phyloP scores from a whole-genome alignment of 2,113 vertebrate species.

The Grammatotria lemairii region DNA sequence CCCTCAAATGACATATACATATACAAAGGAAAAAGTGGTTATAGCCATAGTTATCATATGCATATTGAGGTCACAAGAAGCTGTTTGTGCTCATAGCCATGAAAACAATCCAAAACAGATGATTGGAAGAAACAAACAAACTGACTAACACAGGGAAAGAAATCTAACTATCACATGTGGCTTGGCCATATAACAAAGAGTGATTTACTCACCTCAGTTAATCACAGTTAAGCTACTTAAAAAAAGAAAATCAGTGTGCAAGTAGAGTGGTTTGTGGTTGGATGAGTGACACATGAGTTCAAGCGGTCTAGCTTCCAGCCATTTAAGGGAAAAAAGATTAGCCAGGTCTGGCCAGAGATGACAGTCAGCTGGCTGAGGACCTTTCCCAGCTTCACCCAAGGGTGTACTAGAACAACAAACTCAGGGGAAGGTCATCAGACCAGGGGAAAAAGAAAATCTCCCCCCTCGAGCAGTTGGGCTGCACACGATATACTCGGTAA shows the following conservation, averaged over 20 bases:
- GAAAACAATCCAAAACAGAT: background rate
- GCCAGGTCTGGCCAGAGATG: background rate
- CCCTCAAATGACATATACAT: background rate
- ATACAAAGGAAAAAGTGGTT: background rate
- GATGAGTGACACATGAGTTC: background rate
- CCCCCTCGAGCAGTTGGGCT: background rate
- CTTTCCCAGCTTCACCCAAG: background rate
- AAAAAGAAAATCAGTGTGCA: background rate
- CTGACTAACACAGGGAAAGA: background rate
- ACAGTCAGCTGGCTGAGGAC: background rate
- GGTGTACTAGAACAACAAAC: background rate
- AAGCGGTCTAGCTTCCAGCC: background rate
- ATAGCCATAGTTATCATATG: background rate
- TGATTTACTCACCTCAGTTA: background rate
- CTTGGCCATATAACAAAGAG: background rate
- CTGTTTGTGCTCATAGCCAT: background rate
- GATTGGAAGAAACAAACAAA: background rate
- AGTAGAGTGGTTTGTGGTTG: background rate
- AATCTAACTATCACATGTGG: background rate
- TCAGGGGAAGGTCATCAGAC: background rate
- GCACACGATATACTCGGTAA: background rate
- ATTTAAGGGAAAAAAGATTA: background rate
- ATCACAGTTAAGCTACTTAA: background rate
- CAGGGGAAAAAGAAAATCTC: background rate
- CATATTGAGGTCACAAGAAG: background rate